Evolutionary conservation across 2,888 invertebrate species (phyloP), one percentile per base, ranked within the genome.

Genomic region (Drosophila gaucha): DNA sequence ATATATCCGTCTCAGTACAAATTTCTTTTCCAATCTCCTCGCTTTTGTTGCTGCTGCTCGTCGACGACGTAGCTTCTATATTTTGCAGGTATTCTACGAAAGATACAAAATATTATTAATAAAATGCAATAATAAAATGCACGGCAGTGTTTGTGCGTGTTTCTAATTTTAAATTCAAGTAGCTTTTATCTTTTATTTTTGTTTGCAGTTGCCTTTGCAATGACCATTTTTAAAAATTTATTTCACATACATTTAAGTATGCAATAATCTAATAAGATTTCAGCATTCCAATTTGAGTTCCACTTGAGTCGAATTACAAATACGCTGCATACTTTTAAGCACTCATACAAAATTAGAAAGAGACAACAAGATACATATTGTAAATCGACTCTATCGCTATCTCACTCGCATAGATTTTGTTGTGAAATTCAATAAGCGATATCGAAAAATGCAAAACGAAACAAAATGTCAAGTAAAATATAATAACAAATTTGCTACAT

Each of bases 21-120:
- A 67, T 74, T 69, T 74, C 77, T 72, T 74, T 74, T 74, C 75
- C 79, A 80, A 78, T 83, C 74, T 76, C 75, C 65, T 70, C 77
- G 63, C 67, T 70, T 62, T 71, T 73, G 60, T 52, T 74, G 68
- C 47, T 78, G 78, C 57, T 80, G 72, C 70, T 79, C 57, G 78
- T 80, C 68, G 86, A 72, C 72, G 78, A 78, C 75, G 75, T 75
- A 68, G 78, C 69, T 74, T 89, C 74, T 74, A 85, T 78, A 72
- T 84, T 75, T 80, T 90, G 88, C 71, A 90, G 85, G 77, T 88
- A 90, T 89, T 90, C 90, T 90, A 80, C 46, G 67, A 39, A 57
- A 76, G 65, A 80, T 44, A 24, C 38, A 58, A 62, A 33, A 28
- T 9, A 44, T 67, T 65, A 60, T 73, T 83, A 86, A 44, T 51